Evolutionary conservation across 53 echinoderm and acorn worm species (phyloP).

Genomic region (Actinopyga echinites): DNA sequence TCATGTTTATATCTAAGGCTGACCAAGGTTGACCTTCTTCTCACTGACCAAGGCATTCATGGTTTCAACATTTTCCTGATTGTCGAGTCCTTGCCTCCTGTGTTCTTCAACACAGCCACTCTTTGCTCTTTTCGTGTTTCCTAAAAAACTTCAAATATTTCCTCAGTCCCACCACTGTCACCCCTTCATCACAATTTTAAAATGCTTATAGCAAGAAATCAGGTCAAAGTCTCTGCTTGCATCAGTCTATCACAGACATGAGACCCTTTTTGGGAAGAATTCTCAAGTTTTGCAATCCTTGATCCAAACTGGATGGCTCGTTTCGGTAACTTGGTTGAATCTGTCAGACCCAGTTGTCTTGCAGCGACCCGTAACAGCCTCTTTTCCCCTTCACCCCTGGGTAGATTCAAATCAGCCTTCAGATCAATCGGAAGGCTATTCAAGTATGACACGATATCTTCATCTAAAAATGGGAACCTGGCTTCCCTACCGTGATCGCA

Average conservation of each 20-base stretch:
- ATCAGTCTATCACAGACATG: constrained; percentile 71
- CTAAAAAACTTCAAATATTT: no score
- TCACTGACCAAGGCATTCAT: no score
- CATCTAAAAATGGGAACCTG: constrained; percentile 84
- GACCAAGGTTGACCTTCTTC: no score
- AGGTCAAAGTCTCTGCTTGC: not conserved
- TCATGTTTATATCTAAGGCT: no score
- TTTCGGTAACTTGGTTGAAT: constrained; percentile 75
- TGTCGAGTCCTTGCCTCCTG: no score
- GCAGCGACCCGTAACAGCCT: constrained; percentile 72
- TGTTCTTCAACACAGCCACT: no score
- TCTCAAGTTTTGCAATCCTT: constrained; percentile 90
- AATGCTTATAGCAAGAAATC: no score
- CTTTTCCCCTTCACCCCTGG: constrained; percentile 92
- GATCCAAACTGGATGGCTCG: constrained; percentile 98
- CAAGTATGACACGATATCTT: constrained; percentile 79
- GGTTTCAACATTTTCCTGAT: no score
- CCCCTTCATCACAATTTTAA: no score
- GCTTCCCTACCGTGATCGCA: constrained; percentile 92
- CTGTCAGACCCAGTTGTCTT: constrained; percentile 65
- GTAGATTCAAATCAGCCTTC: constrained; percentile 82
- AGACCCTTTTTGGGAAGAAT: constrained; percentile 79
- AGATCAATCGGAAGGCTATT: constrained; percentile 59
- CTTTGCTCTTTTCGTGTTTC: no score
- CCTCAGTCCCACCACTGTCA: no score